Evolutionary conservation across 2,113 vertebrate genomes (phyloP).

Genomic region (Nettapus auritus): DNA sequence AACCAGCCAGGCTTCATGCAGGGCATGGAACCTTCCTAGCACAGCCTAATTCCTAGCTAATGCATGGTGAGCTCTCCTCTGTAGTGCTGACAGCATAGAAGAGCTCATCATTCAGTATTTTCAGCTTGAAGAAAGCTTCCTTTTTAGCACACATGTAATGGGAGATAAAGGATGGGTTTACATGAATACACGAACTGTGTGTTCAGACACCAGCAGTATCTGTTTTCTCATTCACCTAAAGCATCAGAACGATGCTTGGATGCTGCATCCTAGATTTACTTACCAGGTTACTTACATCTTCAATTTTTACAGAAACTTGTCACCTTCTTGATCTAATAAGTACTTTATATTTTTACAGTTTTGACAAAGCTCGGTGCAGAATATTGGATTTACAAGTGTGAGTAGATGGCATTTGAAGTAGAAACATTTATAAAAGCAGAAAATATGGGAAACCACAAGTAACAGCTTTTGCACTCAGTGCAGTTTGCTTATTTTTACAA

Average conservation of each 20-base stretch:
- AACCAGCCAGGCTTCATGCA: background rate
- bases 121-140: background rate
- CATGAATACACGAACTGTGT: background rate
- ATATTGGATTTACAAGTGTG: background rate
- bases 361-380: background rate
- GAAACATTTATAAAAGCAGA: background rate
- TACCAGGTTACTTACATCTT: background rate
- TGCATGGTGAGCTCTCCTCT: fast-evolving
- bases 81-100: background rate
- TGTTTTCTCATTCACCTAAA: background rate
- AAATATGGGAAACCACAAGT: background rate
- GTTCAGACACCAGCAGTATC: background rate
- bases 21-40: background rate
- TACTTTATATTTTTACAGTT: background rate
- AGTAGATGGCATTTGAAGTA: background rate
- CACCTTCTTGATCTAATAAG: background rate
- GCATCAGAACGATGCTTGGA: background rate
- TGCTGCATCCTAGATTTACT: background rate
- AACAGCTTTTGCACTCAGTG: background rate
- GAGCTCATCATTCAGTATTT: background rate
- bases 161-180: background rate
- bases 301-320: background rate
- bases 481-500: background rate
- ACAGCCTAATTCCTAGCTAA: background rate
- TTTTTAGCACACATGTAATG: background rate